phyloP scores from a whole-genome alignment of 92 coral and sea anemone species.

The Scolanthus callimorphus region DNA sequence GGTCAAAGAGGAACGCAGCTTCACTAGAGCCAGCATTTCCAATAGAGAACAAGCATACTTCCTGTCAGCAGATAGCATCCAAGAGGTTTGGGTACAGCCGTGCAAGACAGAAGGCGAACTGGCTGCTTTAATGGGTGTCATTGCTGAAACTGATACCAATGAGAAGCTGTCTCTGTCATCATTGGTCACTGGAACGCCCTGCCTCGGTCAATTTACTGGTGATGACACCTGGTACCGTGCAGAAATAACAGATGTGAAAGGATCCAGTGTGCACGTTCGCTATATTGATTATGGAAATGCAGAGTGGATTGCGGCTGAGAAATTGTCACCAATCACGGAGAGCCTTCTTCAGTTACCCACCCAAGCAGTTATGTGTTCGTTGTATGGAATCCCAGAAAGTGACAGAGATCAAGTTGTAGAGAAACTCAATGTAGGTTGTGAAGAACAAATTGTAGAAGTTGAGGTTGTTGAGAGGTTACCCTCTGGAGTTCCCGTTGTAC shows the following conservation, averaged over 20 bases:
- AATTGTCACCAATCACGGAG: conserved; percentile 52
- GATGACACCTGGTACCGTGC: conserved; percentile 69
- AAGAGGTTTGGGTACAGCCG: too few relatives aligned
- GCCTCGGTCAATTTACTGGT: conserved; percentile 53
- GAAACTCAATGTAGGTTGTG: conserved; percentile 46
- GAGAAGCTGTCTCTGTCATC: too few relatives aligned
- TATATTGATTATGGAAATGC: conserved; percentile 95
- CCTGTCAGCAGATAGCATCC: too few relatives aligned
- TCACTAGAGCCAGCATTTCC: too few relatives aligned
- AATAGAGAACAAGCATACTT: too few relatives aligned
- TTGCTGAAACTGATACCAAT: too few relatives aligned
- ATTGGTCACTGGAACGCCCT: too few relatives aligned
- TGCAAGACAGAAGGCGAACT: too few relatives aligned
- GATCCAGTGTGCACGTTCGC: too few relatives aligned
- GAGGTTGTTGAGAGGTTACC: conserved; percentile 32
- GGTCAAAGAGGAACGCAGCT: too few relatives aligned
- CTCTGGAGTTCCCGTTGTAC: conserved; percentile 27
- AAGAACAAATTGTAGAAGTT: conserved; percentile 54
- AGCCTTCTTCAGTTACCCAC: conserved; percentile 49
- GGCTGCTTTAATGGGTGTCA: too few relatives aligned
- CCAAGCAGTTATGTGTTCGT: conserved; percentile 57
- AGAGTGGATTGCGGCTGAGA: too few relatives aligned
- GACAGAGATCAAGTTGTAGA: conserved; percentile 20
- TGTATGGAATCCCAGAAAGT: conserved; percentile 32
- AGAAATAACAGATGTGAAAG: conserved; percentile 11